phyloP scores from a whole-genome alignment of 2,888 invertebrate species.

The Gryllus longicercus region DNA sequence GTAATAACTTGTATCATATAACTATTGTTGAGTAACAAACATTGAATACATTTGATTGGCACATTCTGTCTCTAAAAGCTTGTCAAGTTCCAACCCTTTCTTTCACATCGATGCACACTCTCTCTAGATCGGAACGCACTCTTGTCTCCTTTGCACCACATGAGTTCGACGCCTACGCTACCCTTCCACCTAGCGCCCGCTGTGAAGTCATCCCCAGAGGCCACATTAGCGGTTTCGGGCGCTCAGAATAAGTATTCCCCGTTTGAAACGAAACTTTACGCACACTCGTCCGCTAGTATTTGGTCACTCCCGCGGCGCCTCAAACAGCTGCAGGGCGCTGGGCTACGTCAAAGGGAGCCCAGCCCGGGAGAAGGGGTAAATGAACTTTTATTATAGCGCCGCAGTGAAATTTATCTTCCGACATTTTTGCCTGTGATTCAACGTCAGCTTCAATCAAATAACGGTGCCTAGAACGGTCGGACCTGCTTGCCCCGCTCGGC shows the following conservation, averaged over 20 bases:
- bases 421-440: background rate
- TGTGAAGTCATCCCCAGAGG: too few relatives aligned
- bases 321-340: background rate
- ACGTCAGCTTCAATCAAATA: background rate
- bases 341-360: background rate
- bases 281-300: background rate
- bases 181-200: too few relatives aligned
- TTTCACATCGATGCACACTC: too few relatives aligned
- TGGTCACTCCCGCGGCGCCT: background rate
- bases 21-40: too few relatives aligned
- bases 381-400: background rate
- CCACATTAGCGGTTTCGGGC: too few relatives aligned
- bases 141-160: too few relatives aligned
- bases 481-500: background rate
- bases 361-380: background rate
- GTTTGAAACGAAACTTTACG: background rate
- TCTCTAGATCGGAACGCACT: too few relatives aligned
- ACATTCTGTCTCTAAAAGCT: too few relatives aligned
- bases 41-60: too few relatives aligned
- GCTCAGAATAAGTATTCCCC: background rate
- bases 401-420: background rate
- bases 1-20: too few relatives aligned
- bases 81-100: too few relatives aligned
- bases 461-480: background rate
- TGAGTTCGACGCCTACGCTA: too few relatives aligned